Evolutionary conservation across 2,888 invertebrate species (phyloP), one percentile per base, ranked within the genome.

Genomic region (Apamea epomidion): DNA sequence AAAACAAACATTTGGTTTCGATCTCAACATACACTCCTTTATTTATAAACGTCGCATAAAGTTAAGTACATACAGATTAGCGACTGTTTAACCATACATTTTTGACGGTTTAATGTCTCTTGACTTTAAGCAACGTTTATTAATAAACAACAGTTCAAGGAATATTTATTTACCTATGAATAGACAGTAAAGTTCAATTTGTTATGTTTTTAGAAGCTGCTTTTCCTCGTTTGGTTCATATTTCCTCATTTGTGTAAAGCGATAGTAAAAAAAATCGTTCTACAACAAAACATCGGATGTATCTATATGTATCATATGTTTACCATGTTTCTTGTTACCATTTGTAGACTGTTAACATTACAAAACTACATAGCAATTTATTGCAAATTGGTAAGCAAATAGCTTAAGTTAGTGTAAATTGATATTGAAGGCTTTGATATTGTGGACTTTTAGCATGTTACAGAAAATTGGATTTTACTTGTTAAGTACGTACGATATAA

Each of bases 321-420:
- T 60, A 58, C 21, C 42, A 62, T 62, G 29, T 82, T 80, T 80
- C 6, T 37, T n/a, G 16, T 62, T 65, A 29, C 10, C n/a, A 80
- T 74, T 82, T 70, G 51, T 69, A 37, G 37, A 80, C 29, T 16
- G 25, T 69, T 79, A 79, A n/a, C 32, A 29, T 74, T 45, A 73
- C 18, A 65, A 65, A 82, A 80, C 29, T 14, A 32, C 32, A 48
- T 29, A 82, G 32, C 25, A n/a, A 80, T 74, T 37, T 62, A 48
- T 62, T 54, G 65, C 37, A 71, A 80, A 85, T 85, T 85, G 42
- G 25, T 21, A 74, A 65, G 70, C 32, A 74, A 85, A 84, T 80
- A 84, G 12, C 12, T 10, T 16, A 58, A 21, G 37, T 37, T 37
- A 37, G 18, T 84, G 29, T 70, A 21, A 70, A 84, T 80, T 65